Conservation (phyloP, 2,113 vertebrate genomes). For the Bungarus multicinctus region DNA sequence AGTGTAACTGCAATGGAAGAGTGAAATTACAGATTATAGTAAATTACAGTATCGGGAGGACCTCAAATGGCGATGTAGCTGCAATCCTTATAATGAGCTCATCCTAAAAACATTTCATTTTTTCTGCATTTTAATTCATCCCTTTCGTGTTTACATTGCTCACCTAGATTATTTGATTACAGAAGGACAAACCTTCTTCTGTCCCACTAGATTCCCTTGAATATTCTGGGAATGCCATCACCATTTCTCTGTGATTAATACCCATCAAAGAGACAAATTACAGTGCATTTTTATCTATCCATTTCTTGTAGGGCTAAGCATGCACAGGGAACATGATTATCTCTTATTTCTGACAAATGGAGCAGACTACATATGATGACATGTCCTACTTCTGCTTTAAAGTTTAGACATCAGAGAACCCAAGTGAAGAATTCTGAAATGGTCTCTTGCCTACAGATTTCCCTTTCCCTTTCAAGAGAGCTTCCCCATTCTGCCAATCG, state of each 20-base stretch:
- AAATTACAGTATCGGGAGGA: neutral
- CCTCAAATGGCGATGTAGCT: neutral
- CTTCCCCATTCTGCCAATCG: neutral
- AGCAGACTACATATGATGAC: neutral
- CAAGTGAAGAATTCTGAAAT: neutral
- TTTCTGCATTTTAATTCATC: neutral
- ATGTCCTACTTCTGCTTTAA: neutral
- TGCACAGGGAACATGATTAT: neutral
- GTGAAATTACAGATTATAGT: neutral
- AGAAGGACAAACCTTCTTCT: neutral
- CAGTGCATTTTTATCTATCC: neutral
- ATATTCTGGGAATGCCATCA: neutral
- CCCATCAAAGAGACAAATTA: neutral
- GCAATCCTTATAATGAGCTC: neutral
- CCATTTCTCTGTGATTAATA: neutral
- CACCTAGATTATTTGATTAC: neutral
- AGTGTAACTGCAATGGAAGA: neutral
- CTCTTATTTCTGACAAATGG: neutral
- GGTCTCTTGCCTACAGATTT: neutral
- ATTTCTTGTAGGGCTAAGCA: neutral
- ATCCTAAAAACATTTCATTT: neutral
- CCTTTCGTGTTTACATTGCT: neutral
- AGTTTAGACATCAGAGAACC: neutral
- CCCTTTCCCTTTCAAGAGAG: neutral
- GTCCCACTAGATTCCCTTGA: neutral